Conservation (phyloP, 1,140 invertebrate species). For the Campodea augens region DNA sequence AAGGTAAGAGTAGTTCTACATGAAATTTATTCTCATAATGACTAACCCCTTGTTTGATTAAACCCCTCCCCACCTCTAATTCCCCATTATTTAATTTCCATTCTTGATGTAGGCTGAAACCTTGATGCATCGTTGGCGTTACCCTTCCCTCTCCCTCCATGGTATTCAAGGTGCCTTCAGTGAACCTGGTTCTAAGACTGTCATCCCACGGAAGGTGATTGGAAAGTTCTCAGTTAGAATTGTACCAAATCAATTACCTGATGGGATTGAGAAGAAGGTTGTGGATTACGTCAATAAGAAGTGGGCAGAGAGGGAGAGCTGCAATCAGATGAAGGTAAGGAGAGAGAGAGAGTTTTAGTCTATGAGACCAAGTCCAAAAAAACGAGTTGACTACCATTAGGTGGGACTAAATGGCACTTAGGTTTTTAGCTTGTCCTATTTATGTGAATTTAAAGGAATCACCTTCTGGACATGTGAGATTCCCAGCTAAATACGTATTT, state of each 20-base stretch:
- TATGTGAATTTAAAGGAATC: too few relatives aligned
- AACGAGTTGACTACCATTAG: too few relatives aligned
- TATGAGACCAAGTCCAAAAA: too few relatives aligned
- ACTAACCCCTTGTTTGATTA: background rate
- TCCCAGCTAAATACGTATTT: too few relatives aligned
- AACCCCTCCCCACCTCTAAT: conserved; percentile 1
- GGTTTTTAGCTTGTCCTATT: too few relatives aligned
- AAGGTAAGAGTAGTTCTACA: too few relatives aligned
- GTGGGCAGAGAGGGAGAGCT: conserved; percentile 47
- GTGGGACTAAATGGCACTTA: too few relatives aligned
- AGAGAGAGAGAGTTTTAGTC: too few relatives aligned
- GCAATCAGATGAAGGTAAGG: conserved; percentile 68
- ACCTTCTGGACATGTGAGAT: too few relatives aligned
- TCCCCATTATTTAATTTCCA: background rate
- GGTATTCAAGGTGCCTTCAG: conserved; percentile 86
- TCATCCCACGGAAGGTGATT: conserved; percentile 83
- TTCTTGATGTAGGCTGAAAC: conserved; percentile 33
- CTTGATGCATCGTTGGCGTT: conserved; percentile 79
- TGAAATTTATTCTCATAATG: too few relatives aligned
- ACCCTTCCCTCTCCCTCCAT: conserved; percentile 75
- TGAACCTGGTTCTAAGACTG: conserved; percentile 81
- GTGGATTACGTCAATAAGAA: conserved; percentile 47
- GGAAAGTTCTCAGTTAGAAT: conserved; percentile 93
- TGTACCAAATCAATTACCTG: conserved; percentile 75
- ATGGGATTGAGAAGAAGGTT: conserved; percentile 51